phyloP scores from a whole-genome alignment of 2,888 invertebrate species.

The Heliconius erato region DNA sequence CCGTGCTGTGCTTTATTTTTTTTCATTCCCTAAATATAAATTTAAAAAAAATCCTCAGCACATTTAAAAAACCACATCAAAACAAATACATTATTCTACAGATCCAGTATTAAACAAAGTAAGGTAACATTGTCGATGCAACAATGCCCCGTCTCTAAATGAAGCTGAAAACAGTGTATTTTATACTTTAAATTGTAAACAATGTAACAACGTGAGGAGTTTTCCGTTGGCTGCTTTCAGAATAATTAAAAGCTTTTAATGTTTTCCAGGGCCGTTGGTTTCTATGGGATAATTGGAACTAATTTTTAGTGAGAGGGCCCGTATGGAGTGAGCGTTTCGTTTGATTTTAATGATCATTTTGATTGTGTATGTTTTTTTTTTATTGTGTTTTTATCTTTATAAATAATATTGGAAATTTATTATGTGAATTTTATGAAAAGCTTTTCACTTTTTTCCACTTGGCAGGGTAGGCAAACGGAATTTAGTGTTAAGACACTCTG shows the following conservation, averaged over 20 bases:
- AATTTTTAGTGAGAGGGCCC: conserved; percentile 25
- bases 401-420: too few species aligned
- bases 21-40: background rate
- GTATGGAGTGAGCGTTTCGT: conserved; percentile 2
- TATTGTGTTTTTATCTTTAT: background rate
- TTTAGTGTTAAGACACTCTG: too few species aligned
- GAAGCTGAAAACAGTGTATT: conserved; percentile 30
- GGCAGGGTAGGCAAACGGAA: too few species aligned
- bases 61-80: conserved; percentile 5
- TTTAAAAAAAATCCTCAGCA: background rate
- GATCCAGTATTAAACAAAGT: background rate
- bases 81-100: conserved; percentile 3
- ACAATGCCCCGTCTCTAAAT: conserved; percentile 22
- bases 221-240: conserved; percentile 35
- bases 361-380: background rate
- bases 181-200: conserved; percentile 39
- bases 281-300: conserved; percentile 25
- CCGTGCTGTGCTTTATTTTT: background rate
- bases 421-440: background rate
- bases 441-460: too few species aligned
- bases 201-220: conserved; percentile 32
- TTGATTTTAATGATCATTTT: background rate
- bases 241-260: conserved; percentile 40
- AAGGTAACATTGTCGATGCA: conserved; percentile 27
- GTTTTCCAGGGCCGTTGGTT: conserved; percentile 27